Conservation (phyloP, 2,888 invertebrate genomes). For the Phasia obesa region DNA sequence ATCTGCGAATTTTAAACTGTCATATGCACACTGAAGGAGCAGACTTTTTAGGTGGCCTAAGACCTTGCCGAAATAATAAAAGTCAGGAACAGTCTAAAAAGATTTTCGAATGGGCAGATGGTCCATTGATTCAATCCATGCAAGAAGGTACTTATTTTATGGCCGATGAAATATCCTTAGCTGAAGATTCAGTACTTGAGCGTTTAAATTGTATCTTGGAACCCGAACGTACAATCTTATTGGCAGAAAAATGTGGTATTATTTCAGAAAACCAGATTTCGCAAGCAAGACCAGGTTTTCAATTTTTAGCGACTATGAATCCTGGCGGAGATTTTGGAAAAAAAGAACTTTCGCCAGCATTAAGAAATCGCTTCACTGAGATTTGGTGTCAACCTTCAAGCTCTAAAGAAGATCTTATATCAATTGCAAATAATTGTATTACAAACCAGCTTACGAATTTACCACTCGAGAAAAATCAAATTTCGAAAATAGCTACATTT, state of each 20-base stretch:
- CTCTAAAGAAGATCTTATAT: conserved; percentile 88
- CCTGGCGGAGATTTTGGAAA: conserved; percentile 99
- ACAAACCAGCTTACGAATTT: conserved; percentile 77
- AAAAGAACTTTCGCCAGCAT: conserved; percentile 98
- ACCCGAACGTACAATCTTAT: conserved; percentile 93
- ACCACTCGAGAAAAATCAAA: conserved; percentile 76
- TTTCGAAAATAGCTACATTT: conserved; percentile 85
- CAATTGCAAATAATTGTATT: conserved; percentile 90
- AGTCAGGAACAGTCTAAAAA: conserved; percentile 76
- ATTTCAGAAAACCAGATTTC: conserved; percentile 81
- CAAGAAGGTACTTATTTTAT: conserved; percentile 92
- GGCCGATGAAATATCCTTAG: conserved; percentile 99
- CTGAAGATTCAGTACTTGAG: conserved; percentile 98
- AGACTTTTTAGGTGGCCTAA: conserved; percentile 97
- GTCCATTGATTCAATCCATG: conserved; percentile 97
- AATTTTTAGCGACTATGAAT: conserved; percentile 99
- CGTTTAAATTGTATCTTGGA: conserved; percentile 97
- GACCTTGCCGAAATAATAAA: conserved; percentile 87
- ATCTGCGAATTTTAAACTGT: conserved; percentile 94
- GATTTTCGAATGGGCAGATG: conserved; percentile 99
- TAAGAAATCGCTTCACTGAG: conserved; percentile 98
- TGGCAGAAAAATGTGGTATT: conserved; percentile 94
- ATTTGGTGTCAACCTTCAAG: conserved; percentile 96
- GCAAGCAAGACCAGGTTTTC: conserved; percentile 89
- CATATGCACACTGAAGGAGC: conserved; percentile 99